Conservation (phyloP, 2,113 vertebrate genomes). For the Petroica traversi region DNA sequence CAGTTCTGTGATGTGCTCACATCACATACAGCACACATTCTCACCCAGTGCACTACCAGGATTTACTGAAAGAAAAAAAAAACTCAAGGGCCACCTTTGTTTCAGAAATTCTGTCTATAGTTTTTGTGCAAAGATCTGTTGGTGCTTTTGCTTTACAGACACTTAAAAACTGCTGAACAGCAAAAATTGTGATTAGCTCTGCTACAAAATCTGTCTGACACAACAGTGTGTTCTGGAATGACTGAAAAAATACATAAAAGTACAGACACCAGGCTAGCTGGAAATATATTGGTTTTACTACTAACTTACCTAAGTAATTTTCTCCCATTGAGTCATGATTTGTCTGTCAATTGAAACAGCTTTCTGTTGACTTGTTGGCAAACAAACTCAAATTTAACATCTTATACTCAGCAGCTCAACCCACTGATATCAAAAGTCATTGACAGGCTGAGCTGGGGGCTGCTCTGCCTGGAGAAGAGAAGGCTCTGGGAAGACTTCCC, state of each 20-base stretch:
- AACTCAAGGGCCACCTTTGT: not conserved
- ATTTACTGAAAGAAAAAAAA: not conserved
- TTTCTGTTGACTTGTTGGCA: not conserved
- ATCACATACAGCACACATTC: not conserved
- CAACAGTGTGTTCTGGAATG: not conserved
- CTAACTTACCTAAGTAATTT: not conserved
- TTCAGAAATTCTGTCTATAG: not conserved
- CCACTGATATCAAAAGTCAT: not conserved
- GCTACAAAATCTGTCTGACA: not conserved
- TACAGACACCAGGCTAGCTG: not conserved
- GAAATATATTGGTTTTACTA: not conserved
- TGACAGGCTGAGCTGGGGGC: not conserved
- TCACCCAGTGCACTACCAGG: not conserved
- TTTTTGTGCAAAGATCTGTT: not conserved
- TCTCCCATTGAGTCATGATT: not conserved
- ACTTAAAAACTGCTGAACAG: not conserved
- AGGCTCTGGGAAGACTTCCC: not conserved
- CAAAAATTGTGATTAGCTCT: not conserved
- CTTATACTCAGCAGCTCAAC: not conserved
- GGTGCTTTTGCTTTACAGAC: not conserved
- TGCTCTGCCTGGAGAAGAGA: not conserved
- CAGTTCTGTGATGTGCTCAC: not conserved
- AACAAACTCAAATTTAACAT: not conserved
- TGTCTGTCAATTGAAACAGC: not conserved
- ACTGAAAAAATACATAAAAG: not conserved